Percentiles rank a stretch among this genome's conserved stretches.
Conservation (phyloP, 2,113 vertebrate genomes). For the Ictalurus furcatus region DNA sequence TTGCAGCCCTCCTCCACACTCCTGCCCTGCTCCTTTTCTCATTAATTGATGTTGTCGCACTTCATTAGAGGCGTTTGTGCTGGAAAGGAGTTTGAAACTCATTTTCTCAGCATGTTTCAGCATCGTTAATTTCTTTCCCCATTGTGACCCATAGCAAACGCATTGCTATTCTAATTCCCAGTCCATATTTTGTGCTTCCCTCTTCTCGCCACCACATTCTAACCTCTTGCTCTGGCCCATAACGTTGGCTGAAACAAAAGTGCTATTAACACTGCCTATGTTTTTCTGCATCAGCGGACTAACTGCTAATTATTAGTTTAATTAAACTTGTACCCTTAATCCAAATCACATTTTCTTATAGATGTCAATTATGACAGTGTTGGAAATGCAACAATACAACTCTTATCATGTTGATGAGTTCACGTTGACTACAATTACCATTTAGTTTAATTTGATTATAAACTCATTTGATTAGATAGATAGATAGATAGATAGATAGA, state of each 20-base stretch:
- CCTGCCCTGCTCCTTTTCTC: constrained; percentile 23
- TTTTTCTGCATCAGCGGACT: constrained; percentile 1
- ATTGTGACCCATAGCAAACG: constrained; percentile 57
- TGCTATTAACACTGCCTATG: constrained; percentile 22
- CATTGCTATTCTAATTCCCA: constrained; percentile 32
- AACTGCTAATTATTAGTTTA: constrained; percentile 38
- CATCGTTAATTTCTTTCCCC: constrained; percentile 64
- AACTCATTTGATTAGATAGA: background rate
- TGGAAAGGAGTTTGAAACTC: constrained; percentile 49
- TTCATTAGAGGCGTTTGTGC: constrained; percentile 66
- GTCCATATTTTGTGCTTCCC: constrained; percentile 30
- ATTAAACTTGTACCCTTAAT: constrained; percentile 28
- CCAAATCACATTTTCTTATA: constrained; percentile 37
- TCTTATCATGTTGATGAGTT: constrained; percentile 31
- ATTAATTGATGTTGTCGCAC: constrained; percentile 70
- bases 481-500: constrained; percentile 2
- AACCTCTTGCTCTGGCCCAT: constrained; percentile 39
- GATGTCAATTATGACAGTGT: constrained; percentile 19
- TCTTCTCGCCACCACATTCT: constrained; percentile 34
- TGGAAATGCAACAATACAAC: constrained; percentile 21
- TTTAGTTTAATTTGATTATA: background rate
- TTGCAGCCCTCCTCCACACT: constrained; percentile 30
- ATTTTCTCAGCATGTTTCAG: constrained; percentile 62
- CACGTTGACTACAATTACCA: constrained; percentile 27
- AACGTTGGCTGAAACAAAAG: constrained; percentile 43